These are phyloP conservation scores for Schizopygopsis pylzovi DNA, from an alignment of 2,797 vertebrate species.

Conservation along the genomic window DNA sequence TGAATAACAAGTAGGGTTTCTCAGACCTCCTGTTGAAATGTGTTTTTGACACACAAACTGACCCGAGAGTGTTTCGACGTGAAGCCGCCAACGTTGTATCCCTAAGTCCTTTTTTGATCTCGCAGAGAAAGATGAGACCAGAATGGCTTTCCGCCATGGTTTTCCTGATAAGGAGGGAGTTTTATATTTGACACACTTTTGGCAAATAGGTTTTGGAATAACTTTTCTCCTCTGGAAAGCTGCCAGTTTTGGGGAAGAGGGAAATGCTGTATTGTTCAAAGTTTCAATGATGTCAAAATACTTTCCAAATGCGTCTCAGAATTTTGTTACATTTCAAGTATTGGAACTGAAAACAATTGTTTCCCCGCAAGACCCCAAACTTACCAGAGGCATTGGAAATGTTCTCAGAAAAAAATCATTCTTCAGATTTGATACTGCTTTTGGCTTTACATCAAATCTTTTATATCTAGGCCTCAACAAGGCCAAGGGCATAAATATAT, in stretches of 20 bases:
- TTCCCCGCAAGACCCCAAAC: background rate
- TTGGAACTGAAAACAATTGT: background rate
- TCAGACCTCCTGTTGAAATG: constrained; percentile 23
- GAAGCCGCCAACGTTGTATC: background rate
- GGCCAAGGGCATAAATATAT: background rate
- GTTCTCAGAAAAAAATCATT: background rate
- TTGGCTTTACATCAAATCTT: background rate
- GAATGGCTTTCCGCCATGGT: background rate
- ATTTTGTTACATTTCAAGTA: background rate
- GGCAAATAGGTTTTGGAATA: constrained; percentile 30
- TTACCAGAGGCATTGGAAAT: background rate
- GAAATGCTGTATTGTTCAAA: constrained; percentile 8
- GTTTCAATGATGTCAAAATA: constrained; percentile 10
- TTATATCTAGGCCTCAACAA: background rate
- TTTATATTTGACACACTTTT: constrained; percentile 36
- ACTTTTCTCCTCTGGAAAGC: constrained; percentile 21
- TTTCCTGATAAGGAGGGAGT: constrained; percentile 11
- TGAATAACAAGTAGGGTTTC: constrained; percentile 47
- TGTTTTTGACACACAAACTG: constrained; percentile 35
- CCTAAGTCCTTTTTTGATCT: constrained; percentile 30
- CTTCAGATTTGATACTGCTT: background rate
- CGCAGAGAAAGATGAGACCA: constrained; percentile 2
- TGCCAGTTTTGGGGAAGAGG: background rate
- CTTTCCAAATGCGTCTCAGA: constrained; percentile 6
- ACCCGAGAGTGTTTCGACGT: background rate